phyloP scores from a whole-genome alignment of 1,140 invertebrate species.

The Ceratina calcarata region DNA sequence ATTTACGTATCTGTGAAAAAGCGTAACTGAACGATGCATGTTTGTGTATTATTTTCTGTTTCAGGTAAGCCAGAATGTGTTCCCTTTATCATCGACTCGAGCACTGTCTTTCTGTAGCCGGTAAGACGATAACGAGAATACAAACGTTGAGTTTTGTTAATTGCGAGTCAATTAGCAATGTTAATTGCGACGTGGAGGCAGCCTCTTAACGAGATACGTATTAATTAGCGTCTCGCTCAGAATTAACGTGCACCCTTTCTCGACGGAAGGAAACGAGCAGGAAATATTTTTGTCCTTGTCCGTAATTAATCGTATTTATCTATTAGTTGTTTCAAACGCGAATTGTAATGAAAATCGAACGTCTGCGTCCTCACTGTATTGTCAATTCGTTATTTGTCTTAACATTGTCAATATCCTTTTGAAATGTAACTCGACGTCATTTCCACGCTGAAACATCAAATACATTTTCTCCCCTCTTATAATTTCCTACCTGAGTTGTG shows the following conservation, averaged over 20 bases:
- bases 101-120: background rate
- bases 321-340: background rate
- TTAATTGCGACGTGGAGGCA: constrained; percentile 11
- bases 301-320: background rate
- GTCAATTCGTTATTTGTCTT: too few relatives aligned
- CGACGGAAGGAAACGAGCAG: background rate
- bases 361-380: background rate
- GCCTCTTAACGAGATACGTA: constrained; percentile 16
- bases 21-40: too few relatives aligned
- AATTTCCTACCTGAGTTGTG: too few relatives aligned
- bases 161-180: background rate
- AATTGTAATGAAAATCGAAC: background rate
- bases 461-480: too few relatives aligned
- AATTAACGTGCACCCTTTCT: constrained; percentile 4
- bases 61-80: background rate
- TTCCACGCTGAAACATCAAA: too few relatives aligned
- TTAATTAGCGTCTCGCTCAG: constrained; percentile 23
- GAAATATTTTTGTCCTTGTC: background rate
- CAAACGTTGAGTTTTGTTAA: background rate
- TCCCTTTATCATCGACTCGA: background rate
- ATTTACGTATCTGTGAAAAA: too few relatives aligned
- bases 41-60: constrained; percentile 1
- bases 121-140: background rate
- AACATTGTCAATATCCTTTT: too few relatives aligned
- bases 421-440: too few relatives aligned